These are phyloP conservation scores for Pteromalus puparum DNA, from an alignment of 1,140 invertebrate genomes.

Conservation along the genomic window DNA sequence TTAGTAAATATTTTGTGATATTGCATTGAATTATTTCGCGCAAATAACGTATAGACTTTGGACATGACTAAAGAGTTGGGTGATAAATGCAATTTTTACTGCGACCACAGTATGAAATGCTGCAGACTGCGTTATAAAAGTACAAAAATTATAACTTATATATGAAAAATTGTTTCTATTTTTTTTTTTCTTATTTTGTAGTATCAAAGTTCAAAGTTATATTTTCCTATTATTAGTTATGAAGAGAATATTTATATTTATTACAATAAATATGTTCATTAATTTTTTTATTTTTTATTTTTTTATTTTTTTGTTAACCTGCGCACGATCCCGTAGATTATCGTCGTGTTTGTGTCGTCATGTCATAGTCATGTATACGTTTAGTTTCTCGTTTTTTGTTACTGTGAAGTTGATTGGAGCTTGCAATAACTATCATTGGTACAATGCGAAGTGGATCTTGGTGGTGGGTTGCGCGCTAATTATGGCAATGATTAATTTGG, in stretches of 20 bases:
- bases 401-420: too few species aligned
- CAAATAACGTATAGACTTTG: background rate
- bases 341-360: background rate
- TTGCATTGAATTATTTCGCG: too few species aligned
- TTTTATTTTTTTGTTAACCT: background rate
- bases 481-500: background rate
- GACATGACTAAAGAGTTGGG: background rate
- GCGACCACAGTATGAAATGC: background rate
- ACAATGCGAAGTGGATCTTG: background rate
- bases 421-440: background rate
- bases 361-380: background rate
- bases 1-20: too few species aligned
- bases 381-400: too few species aligned
- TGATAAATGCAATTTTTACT: background rate
- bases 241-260: too few species aligned
- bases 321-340: background rate
- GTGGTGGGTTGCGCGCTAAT: slow-evolving; percentile 17
- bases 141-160: background rate
- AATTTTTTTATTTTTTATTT: background rate
- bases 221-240: background rate
- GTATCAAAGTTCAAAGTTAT: background rate
- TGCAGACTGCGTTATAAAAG: background rate
- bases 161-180: background rate
- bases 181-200: background rate
- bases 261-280: background rate